Evolutionary conservation across 2,888 invertebrate genomes (phyloP).

Genomic region (Synanthedon formicaeformis): DNA sequence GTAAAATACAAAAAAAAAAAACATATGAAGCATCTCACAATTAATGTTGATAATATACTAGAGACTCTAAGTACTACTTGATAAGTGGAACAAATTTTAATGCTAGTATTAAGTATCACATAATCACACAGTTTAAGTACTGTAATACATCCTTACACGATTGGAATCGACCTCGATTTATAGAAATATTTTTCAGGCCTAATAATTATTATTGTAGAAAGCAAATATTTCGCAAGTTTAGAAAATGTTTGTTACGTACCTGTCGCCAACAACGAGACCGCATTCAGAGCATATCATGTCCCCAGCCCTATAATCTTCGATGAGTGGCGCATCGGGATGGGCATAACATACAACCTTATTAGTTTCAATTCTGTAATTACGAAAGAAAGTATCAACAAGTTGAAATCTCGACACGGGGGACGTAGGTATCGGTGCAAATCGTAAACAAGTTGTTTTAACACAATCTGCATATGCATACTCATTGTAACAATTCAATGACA

Average conservation of each 20-base stretch:
- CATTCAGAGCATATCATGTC: conserved; percentile 99
- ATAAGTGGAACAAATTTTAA: too few species aligned
- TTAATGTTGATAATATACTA: too few species aligned
- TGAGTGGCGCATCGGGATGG: conserved; percentile 95
- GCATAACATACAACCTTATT: conserved; percentile 90
- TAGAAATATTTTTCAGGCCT: conserved; percentile 32
- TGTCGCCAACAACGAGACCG: conserved; percentile 99
- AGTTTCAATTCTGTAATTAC: conserved; percentile 72
- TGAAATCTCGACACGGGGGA: conserved; percentile 34
- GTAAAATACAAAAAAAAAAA: too few species aligned
- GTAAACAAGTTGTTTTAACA: conserved; percentile 3
- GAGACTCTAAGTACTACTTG: too few species aligned
- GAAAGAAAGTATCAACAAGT: conserved; percentile 51
- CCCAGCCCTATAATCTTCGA: conserved; percentile 98
- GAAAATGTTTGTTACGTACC: conserved; percentile 66
- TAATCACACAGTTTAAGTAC: background rate
- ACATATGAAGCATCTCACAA: too few species aligned
- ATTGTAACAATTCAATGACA: conserved; percentile 26
- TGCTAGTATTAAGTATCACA: background rate
- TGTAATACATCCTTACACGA: conserved; percentile 1
- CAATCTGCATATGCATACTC: conserved; percentile 31
- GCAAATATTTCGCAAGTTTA: conserved; percentile 28
- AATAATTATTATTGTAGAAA: conserved; percentile 17
- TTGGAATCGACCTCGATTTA: conserved; percentile 21
- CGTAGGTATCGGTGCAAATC: conserved; percentile 1